Percentiles rank a stretch among this genome's conserved stretches.
Conservation (phyloP, 1,140 invertebrate genomes). For the Caerostris darwini region DNA sequence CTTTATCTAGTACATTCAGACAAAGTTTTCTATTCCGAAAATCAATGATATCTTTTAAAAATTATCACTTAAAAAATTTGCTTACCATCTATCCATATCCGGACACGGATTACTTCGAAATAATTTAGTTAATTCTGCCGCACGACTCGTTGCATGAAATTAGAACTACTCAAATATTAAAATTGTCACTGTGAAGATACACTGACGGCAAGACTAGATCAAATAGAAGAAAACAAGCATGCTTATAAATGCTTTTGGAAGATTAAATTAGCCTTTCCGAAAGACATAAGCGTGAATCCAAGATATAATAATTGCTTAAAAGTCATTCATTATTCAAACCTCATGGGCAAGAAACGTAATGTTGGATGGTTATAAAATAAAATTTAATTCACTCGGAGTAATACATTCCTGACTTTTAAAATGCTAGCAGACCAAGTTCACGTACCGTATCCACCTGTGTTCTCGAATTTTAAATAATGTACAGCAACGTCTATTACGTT, state of each 20-base stretch:
- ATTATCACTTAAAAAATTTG: too few species aligned
- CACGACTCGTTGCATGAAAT: too few species aligned
- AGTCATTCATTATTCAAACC: not conserved
- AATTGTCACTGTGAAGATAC: too few species aligned
- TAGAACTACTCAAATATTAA: too few species aligned
- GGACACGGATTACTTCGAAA: too few species aligned
- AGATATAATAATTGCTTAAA: not conserved
- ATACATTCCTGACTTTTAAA: slow-evolving; percentile 6
- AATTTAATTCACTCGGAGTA: not conserved
- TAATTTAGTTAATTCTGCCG: too few species aligned
- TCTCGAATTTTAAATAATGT: not conserved
- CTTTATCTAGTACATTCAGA: too few species aligned
- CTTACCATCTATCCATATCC: too few species aligned
- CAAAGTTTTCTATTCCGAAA: not conserved
- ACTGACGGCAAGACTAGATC: too few species aligned
- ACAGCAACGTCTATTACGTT: not conserved
- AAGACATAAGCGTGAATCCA: not conserved
- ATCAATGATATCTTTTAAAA: too few species aligned
- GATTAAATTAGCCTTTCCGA: not conserved
- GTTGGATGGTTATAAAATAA: not conserved
- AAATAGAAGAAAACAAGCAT: not conserved
- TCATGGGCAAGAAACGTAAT: not conserved
- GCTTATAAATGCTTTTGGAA: not conserved
- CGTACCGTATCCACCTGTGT: not conserved
- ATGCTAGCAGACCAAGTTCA: not conserved